These are phyloP conservation scores for Enteromius radiatus DNA, from an alignment of 2,797 vertebrate genomes.

Conservation along the genomic window DNA sequence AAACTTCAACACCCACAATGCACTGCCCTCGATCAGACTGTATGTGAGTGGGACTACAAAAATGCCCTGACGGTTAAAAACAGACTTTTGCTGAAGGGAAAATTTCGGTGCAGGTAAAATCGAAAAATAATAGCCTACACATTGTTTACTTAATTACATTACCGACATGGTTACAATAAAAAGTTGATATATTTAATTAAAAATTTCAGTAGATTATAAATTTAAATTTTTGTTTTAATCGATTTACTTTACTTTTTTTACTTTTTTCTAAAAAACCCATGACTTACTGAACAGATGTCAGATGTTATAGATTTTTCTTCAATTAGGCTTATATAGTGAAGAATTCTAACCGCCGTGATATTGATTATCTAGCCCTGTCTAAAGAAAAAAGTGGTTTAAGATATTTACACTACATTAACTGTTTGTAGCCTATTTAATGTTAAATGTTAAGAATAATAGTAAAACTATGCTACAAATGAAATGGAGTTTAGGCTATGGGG, in stretches of 20 bases:
- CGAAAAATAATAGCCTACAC: background rate
- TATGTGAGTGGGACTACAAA: background rate
- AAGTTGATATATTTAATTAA: background rate
- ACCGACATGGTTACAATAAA: background rate
- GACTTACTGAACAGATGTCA: slow-evolving; percentile 7
- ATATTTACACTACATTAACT: background rate
- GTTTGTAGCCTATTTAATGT: background rate
- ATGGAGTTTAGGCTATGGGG: background rate
- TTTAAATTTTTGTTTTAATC: background rate
- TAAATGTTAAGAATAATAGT: background rate
- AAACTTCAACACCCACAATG: background rate
- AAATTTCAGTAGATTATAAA: no score
- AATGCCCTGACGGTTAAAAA: background rate
- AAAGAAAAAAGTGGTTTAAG: background rate
- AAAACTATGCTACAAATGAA: background rate
- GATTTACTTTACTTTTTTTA: no score
- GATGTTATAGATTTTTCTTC: background rate
- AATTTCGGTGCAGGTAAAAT: background rate
- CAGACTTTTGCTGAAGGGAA: background rate
- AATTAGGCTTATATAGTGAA: background rate
- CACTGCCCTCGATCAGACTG: background rate
- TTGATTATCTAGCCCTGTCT: background rate
- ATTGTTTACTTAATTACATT: background rate
- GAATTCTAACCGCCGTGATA: background rate
- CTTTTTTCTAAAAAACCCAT: no score